Percentiles rank a stretch among this genome's conserved stretches.
These are phyloP conservation scores for Ornithoptera priamus DNA, from an alignment of 2,888 invertebrate species.

Conservation along the genomic window DNA sequence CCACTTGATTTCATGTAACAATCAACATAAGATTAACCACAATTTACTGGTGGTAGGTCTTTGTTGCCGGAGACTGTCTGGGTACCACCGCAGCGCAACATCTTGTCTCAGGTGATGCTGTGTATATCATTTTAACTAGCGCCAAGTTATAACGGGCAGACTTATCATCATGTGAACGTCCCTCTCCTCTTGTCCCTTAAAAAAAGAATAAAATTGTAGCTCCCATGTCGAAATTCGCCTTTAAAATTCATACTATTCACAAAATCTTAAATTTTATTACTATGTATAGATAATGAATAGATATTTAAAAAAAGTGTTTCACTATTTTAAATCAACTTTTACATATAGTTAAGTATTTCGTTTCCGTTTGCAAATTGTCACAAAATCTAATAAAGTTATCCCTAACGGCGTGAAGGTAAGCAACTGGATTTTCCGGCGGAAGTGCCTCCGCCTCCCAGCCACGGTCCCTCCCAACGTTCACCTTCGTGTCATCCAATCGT, in stretches of 20 bases:
- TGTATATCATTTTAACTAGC: too few species aligned
- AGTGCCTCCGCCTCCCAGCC: slow-evolving; percentile 53
- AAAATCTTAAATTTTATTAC: too few species aligned
- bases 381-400: slow-evolving; percentile 46
- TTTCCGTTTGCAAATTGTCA: slow-evolving; percentile 40
- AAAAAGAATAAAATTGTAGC: too few species aligned
- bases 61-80: too few species aligned
- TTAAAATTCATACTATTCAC: too few species aligned
- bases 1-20: not conserved
- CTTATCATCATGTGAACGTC: too few species aligned
- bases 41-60: too few species aligned
- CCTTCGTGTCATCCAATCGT: slow-evolving; percentile 22
- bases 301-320: not conserved
- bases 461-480: slow-evolving; percentile 41
- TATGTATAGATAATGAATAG: not conserved
- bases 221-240: too few species aligned
- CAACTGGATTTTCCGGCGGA: slow-evolving; percentile 59
- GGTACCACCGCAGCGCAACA: too few species aligned
- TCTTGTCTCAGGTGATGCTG: too few species aligned
- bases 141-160: too few species aligned
- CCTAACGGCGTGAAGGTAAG: slow-evolving; percentile 42
- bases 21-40: not conserved
- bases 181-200: too few species aligned
- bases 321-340: not conserved
- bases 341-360: not conserved